A percentile compares a stretch with the other conserved stretches of the same genome.
These are phyloP conservation scores for Laticauda laticaudata DNA, from an alignment of 2,113 vertebrate species.

Conservation along the genomic window DNA sequence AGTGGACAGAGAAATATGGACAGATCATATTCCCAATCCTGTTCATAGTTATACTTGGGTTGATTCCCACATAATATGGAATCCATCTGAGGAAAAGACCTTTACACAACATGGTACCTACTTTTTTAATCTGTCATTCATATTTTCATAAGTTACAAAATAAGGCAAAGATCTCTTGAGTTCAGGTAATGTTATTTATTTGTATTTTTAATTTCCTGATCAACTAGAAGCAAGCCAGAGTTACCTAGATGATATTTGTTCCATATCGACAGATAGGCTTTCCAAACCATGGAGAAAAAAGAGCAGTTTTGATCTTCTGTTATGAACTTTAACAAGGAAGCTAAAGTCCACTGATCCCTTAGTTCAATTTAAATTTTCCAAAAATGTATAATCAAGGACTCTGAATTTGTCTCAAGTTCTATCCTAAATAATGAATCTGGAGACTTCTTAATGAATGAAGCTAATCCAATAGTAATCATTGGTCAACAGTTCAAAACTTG, in stretches of 20 bases:
- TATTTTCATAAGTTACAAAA: not conserved
- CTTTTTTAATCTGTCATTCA: not conserved
- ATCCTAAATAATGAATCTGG: not conserved
- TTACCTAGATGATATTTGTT: not conserved
- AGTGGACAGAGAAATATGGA: not conserved
- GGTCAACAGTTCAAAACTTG: not conserved
- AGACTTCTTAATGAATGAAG: not conserved
- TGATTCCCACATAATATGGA: not conserved
- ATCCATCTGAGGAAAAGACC: not conserved
- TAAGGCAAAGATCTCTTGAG: no score
- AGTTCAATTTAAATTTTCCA: not conserved
- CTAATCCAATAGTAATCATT: not conserved
- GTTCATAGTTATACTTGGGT: conserved; percentile 4
- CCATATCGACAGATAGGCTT: not conserved
- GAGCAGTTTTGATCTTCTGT: not conserved
- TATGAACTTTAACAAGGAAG: not conserved
- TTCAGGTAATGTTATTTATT: not conserved
- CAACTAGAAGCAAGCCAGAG: not conserved
- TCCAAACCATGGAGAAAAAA: not conserved
- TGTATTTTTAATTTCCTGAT: not conserved
- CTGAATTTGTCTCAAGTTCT: not conserved
- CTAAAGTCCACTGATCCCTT: not conserved
- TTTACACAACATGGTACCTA: not conserved
- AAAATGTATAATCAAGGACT: not conserved
- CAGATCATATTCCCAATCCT: not conserved